phyloP scores from a whole-genome alignment of 2,888 invertebrate species.

The Harpagoxenus sublaevis region DNA sequence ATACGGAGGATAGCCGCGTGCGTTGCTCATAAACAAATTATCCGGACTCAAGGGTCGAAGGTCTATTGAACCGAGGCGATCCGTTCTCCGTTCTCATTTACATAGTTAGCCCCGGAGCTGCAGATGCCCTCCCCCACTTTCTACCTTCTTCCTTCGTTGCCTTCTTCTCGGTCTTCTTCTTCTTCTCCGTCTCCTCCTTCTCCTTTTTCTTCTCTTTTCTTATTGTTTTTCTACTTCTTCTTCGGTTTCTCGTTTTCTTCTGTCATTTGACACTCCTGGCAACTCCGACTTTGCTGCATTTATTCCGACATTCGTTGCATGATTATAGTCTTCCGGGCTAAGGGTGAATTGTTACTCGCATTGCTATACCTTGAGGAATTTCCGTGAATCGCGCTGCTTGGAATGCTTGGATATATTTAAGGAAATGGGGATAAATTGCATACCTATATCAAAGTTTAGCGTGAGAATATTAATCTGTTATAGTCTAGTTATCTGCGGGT shows the following conservation, averaged over 20 bases:
- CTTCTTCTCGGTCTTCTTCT: slow-evolving; percentile 57
- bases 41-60: slow-evolving; percentile 86
- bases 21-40: slow-evolving; percentile 86
- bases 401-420: slow-evolving; percentile 1
- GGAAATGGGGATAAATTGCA: neutral
- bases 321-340: slow-evolving; percentile 20
- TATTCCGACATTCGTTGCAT: slow-evolving; percentile 10
- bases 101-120: slow-evolving; percentile 84
- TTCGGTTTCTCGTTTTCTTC: slow-evolving; percentile 37
- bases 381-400: neutral
- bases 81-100: slow-evolving; percentile 84
- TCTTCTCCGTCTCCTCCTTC: slow-evolving; percentile 27
- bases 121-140: slow-evolving; percentile 75
- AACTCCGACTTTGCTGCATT: slow-evolving; percentile 22
- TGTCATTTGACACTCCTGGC: slow-evolving; percentile 26
- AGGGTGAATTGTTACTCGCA: neutral
- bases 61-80: slow-evolving; percentile 86
- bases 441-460: neutral
- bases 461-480: neutral
- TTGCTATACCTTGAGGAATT: neutral
- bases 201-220: neutral
- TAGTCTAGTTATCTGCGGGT: neutral
- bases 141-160: slow-evolving; percentile 52
- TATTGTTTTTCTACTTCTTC: slow-evolving; percentile 12
- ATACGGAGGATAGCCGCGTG: slow-evolving; percentile 82